Evolutionary conservation across 2,888 invertebrate genomes (phyloP), one percentile per base, ranked within the genome.

Genomic region (Drosophila neotestacea): DNA sequence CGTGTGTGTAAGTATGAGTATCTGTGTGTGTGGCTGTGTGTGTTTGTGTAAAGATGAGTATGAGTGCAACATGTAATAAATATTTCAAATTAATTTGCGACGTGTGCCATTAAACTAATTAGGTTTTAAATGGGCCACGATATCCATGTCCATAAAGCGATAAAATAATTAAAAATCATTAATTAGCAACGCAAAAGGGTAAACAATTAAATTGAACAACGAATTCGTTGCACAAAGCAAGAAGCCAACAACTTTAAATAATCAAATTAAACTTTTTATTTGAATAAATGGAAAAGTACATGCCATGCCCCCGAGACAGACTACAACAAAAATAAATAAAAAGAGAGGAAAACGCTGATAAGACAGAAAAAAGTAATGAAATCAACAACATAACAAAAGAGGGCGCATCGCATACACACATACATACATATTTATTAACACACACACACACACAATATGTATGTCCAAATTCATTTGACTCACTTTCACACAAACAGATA

Each of bases 401-500:
- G 47, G 47, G 16, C 56, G 59, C 52, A 74, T 38, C 65, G 46
- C 16, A 30, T 28, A 27, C 28, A n/a, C 30, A 27, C 10, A 28
- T 10, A 11, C 28, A 28, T 11, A 27, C 34, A 34, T 36, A 34
- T 2, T 32, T 54, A 34, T 6, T n/a, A 27, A 38, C 2, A 28
- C 7, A 16, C 11, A 34, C 34, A 16, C 27, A 36, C 13, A 16
- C n/a, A n/a, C n/a, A 10, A 9, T 9, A 9, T 13, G 10, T 32
- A 22, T 74, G 61, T 61, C 61, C 79, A 75, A 75, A 79, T 51
- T 67, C 81, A 86, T 86, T 81, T 54, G 68, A 68, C 66, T 82
- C 80, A 88, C 82, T 82, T 82, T 82, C 82, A 82, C 88, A 79
- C 81, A 85, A 88, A 79, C 86, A 85, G 79, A 77, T 63, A 56